A percentile compares a stretch with the other conserved stretches of the same genome.
Conservation (phyloP, 2,888 invertebrate genomes). For the Nomada goodeniana region DNA sequence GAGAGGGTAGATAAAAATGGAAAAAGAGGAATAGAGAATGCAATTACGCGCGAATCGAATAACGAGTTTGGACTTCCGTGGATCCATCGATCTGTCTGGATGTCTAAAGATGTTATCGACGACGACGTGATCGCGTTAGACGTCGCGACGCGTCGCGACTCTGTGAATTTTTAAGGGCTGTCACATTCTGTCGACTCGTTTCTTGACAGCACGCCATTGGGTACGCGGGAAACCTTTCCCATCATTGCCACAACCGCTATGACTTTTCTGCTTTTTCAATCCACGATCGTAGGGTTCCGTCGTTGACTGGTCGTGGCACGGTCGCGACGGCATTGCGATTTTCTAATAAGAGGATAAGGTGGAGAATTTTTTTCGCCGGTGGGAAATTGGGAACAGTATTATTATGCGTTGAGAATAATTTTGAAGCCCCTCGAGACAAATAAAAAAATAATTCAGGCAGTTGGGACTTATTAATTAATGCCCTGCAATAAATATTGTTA, state of each 20-base stretch:
- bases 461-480: too few relatives aligned
- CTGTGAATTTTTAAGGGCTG: constrained; percentile 66
- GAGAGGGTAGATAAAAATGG: background rate
- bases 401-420: too few relatives aligned
- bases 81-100: constrained; percentile 55
- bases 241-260: constrained; percentile 8
- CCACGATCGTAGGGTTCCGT: too few relatives aligned
- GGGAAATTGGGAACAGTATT: too few relatives aligned
- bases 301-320: too few relatives aligned
- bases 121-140: constrained; percentile 61
- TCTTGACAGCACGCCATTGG: constrained; percentile 41
- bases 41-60: constrained; percentile 55
- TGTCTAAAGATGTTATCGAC: constrained; percentile 52
- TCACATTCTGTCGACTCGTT: constrained; percentile 39
- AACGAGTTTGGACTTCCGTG: constrained; percentile 20
- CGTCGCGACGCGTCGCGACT: constrained; percentile 61
- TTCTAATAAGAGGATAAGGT: too few relatives aligned
- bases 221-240: constrained; percentile 13
- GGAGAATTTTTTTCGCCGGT: too few relatives aligned
- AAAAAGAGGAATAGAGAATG: background rate
- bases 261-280: background rate
- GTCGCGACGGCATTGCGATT: too few relatives aligned
- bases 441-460: too few relatives aligned
- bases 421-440: too few relatives aligned
- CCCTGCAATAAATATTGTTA: too few relatives aligned